phyloP scores from a whole-genome alignment of 1,140 invertebrate genomes.

The Anagrus nilaparvatae region DNA sequence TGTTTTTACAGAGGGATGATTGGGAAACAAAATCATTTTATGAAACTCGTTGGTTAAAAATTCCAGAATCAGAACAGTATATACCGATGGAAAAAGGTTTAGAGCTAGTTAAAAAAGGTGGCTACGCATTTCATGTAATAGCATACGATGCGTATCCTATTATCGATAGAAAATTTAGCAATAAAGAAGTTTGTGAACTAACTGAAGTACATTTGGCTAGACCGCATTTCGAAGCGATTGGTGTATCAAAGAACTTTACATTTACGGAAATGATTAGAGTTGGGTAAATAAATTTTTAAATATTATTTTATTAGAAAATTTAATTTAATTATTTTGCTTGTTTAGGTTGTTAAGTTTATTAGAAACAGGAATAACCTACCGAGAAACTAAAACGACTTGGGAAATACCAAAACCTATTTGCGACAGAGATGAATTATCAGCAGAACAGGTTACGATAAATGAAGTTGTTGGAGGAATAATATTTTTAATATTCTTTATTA shows the following conservation, averaged over 20 bases:
- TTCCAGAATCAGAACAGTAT: conserved; percentile 6
- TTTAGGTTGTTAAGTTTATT: conserved; percentile 3
- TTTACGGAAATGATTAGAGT: conserved; percentile 14
- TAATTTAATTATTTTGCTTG: no score
- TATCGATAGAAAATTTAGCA: conserved; percentile 8
- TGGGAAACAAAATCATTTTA: conserved; percentile 15
- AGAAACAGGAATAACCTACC: conserved; percentile 6
- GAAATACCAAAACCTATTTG: conserved; percentile 2
- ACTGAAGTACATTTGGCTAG: conserved; percentile 12
- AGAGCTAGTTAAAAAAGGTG: conserved; percentile 2
- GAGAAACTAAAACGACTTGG: not conserved
- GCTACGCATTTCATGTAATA: conserved; percentile 11
- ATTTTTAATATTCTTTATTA: no score
- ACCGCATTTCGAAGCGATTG: conserved; percentile 1
- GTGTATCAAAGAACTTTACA: conserved; percentile 7
- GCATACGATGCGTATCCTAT: conserved; percentile 12
- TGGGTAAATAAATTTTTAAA: no score
- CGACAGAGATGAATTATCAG: no score
- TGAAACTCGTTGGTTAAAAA: conserved; percentile 9
- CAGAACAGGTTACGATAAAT: no score
- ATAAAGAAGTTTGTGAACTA: conserved; percentile 12
- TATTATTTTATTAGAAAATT: no score
- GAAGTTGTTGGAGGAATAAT: no score
- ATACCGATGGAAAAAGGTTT: conserved; percentile 8
- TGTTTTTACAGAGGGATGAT: conserved; percentile 8